Conservation (phyloP, 1,140 invertebrate species). For the Hermatobates lingyangjiaoensis region DNA sequence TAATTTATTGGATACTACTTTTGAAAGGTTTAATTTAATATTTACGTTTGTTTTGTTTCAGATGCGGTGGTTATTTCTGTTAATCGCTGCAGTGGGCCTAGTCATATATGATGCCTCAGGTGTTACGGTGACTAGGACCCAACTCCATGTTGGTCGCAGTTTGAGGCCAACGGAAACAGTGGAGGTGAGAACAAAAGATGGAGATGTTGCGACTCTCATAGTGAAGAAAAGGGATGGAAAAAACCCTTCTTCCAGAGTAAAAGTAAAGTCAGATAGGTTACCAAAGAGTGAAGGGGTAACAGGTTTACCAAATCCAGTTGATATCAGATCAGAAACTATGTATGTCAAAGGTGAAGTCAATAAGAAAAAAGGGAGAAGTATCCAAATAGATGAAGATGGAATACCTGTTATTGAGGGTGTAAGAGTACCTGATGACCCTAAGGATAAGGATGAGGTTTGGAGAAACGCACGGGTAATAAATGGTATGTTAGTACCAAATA, state of each 20-base stretch:
- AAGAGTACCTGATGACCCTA: slow-evolving; percentile 60
- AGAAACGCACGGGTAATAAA: slow-evolving; percentile 71
- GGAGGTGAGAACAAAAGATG: slow-evolving; percentile 49
- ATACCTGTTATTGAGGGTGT: slow-evolving; percentile 61
- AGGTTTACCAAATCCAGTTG: slow-evolving; percentile 40
- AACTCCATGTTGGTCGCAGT: slow-evolving; percentile 54
- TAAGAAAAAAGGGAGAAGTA: slow-evolving; percentile 29
- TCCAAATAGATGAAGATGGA: slow-evolving; percentile 42
- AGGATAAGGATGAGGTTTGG: slow-evolving; percentile 55
- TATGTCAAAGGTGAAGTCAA: slow-evolving; percentile 32
- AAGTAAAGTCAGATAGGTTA: background rate
- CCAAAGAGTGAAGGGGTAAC: background rate
- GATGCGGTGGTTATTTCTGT: slow-evolving; percentile 1
- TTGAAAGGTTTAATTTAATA: too few relatives aligned
- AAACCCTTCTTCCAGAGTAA: background rate
- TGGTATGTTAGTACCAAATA: slow-evolving; percentile 28
- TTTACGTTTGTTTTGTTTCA: slow-evolving; percentile 1
- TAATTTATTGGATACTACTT: too few relatives aligned
- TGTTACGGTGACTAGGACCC: slow-evolving; percentile 35
- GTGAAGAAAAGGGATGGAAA: slow-evolving; percentile 39
- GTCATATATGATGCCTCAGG: background rate
- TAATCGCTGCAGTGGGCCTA: background rate
- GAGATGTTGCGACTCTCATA: slow-evolving; percentile 50
- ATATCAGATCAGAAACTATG: slow-evolving; percentile 37
- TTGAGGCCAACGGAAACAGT: slow-evolving; percentile 53